Percentiles rank a stretch among this genome's conserved stretches.
These are phyloP conservation scores for Trissolcus basalis DNA, from an alignment of 1,140 invertebrate species.

Conservation along the genomic window DNA sequence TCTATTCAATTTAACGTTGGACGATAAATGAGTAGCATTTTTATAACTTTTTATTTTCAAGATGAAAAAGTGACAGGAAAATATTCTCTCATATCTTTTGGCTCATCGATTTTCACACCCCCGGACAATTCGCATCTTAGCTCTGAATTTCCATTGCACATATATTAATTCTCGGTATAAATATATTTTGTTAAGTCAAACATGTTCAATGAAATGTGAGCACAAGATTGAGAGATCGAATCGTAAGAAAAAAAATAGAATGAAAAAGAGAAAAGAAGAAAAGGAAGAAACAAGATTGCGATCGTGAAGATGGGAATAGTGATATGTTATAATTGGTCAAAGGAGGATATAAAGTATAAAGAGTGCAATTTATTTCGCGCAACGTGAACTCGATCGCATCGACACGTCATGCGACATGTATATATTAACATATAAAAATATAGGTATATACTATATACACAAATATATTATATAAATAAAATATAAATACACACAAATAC, in stretches of 20 bases:
- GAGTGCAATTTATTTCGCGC: conserved; percentile 32
- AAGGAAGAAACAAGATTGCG: neutral
- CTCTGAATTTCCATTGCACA: conserved; percentile 41
- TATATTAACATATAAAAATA: conserved; percentile 61
- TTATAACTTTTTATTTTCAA: conserved; percentile 3
- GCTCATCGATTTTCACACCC: conserved; percentile 17
- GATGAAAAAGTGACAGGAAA: conserved; percentile 33
- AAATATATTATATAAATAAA: conserved; percentile 22
- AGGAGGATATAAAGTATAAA: conserved; percentile 46
- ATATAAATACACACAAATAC: conserved; percentile 27
- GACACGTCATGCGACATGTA: conserved; percentile 63
- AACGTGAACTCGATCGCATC: conserved; percentile 43
- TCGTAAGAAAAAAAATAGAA: conserved; percentile 2
- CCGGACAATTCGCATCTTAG: conserved; percentile 24
- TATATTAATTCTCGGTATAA: conserved; percentile 23
- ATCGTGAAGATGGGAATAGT: neutral
- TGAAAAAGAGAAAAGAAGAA: conserved; percentile 3
- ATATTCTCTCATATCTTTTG: conserved; percentile 8
- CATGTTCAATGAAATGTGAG: conserved; percentile 7
- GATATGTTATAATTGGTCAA: conserved; percentile 30
- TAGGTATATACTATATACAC: conserved; percentile 33
- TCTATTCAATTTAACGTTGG: conserved; percentile 4
- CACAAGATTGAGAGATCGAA: conserved; percentile 10
- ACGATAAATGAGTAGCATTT: conserved; percentile 7
- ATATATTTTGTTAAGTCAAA: conserved; percentile 49